phyloP scores from a whole-genome alignment of 2,888 invertebrate genomes.

The Sacculina carcini region DNA sequence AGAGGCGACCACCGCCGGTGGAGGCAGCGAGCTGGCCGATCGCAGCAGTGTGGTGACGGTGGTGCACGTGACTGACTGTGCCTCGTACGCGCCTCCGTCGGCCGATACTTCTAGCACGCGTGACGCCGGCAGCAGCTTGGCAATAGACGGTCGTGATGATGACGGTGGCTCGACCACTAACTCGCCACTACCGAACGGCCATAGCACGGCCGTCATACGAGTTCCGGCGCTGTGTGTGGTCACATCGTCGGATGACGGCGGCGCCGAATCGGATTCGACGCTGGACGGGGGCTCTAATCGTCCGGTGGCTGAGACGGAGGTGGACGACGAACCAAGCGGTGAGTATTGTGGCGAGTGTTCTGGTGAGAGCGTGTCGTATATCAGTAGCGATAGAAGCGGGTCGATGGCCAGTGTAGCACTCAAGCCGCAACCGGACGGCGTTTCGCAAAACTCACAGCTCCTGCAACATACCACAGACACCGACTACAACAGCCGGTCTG shows the following conservation, averaged over 20 bases:
- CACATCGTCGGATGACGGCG: conserved; percentile 62
- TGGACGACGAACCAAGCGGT: neutral
- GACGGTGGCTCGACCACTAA: conserved; percentile 37
- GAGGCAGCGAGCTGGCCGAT: conserved; percentile 11
- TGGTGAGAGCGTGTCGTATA: no score
- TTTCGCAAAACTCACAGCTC: no score
- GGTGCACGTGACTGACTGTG: conserved; percentile 12
- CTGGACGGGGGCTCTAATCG: neutral
- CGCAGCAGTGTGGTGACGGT: conserved; percentile 14
- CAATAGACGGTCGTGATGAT: conserved; percentile 8
- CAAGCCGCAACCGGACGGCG: no score
- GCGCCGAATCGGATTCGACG: conserved; percentile 22
- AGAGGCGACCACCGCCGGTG: conserved; percentile 11
- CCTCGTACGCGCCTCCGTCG: conserved; percentile 9
- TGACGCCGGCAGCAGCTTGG: conserved; percentile 26
- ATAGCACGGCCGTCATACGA: no score
- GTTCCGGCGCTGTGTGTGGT: conserved; percentile 82
- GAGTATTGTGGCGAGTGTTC: no score
- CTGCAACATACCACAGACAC: no score
- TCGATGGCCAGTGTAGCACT: no score
- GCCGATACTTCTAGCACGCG: conserved; percentile 42
- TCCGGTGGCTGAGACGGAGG: neutral
- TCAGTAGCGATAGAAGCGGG: no score
- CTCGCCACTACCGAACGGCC: conserved; percentile 58
- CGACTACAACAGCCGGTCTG: no score